Evolutionary conservation across 2,888 invertebrate species (phyloP), one percentile per base, ranked within the genome.

Genomic region (Zootermopsis nevadensis): DNA sequence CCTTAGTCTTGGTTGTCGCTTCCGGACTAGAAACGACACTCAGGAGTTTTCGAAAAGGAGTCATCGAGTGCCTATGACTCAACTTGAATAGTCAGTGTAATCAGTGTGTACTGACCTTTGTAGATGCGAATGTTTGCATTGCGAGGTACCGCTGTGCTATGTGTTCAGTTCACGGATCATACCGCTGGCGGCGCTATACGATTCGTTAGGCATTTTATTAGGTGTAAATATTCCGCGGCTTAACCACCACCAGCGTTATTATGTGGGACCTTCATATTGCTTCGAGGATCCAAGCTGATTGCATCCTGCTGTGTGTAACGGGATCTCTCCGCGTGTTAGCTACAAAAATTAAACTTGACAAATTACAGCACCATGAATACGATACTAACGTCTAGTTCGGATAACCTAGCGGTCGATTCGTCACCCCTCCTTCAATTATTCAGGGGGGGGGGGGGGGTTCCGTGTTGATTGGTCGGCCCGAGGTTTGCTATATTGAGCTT

Each of bases 191-290:
- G 69, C 33, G 27, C 6, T 7, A 69, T 10, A 69, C 27, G 31
- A 69, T 69, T 69, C 69, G 69, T 69, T 69, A 33, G 33, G 69
- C 69, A 31, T 19, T 69, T 27, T 33, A 33, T 69, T 69, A 22
- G 8, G 33, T 69, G 33, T 69, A 69, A 69, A 69, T 33, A 33
- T 69, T 33, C 24, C n/a, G 27, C 60, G n/a, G 27, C 53, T 10
- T 2, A 22, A 15, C 53, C 15, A 53, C 53, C 19, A 24, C 15
- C 67, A 27, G 31, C 27, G 27, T 27, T 67, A 27, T 67, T 30
- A n/a, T 30, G n/a, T n/a, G 67, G 8, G 27, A 10, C 67, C 67
- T 27, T 53, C 53, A 19, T 53, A 10, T 53, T 24, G 53, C 67
- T n/a, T 27, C 30, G 7, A 67, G 67, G 27, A 67, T 67, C 67